phyloP scores from a whole-genome alignment of 2,888 invertebrate species.

The Drosophila mimica region DNA sequence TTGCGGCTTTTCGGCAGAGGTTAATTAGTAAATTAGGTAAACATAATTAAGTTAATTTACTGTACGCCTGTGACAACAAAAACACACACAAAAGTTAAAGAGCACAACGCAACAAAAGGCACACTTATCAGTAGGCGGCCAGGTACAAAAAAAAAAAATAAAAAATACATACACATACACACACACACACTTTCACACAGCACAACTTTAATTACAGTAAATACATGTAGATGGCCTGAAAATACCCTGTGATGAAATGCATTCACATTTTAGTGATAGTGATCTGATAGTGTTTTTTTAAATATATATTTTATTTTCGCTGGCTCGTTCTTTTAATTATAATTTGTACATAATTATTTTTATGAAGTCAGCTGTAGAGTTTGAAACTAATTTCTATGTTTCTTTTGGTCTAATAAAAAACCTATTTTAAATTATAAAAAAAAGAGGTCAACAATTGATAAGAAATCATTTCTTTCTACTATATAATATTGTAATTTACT shows the following conservation, averaged over 20 bases:
- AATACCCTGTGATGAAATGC: slow-evolving; percentile 10
- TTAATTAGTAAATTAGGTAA: slow-evolving; percentile 78
- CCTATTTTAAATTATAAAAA: too few species aligned
- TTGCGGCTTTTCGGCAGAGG: slow-evolving; percentile 60
- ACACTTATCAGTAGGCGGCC: slow-evolving; percentile 53
- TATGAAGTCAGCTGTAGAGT: too few species aligned
- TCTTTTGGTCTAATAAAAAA: too few species aligned
- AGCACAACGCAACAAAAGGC: slow-evolving; percentile 51
- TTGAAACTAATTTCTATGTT: too few species aligned
- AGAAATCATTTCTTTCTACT: neutral
- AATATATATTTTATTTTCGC: neutral
- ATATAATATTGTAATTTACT: neutral
- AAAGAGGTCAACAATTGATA: neutral
- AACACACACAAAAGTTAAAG: slow-evolving; percentile 57
- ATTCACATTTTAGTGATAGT: neutral
- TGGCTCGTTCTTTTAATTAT: neutral
- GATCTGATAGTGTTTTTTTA: neutral
- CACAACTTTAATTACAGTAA: slow-evolving; percentile 24
- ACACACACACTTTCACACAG: neutral
- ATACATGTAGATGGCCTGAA: neutral
- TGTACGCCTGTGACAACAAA: slow-evolving; percentile 48
- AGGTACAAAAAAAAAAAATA: slow-evolving; percentile 36
- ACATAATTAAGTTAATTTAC: slow-evolving; percentile 75
- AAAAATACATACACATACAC: slow-evolving; percentile 9
- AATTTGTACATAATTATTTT: too few species aligned